phyloP scores from a whole-genome alignment of 2,113 vertebrate species.

The Columbina picui region DNA sequence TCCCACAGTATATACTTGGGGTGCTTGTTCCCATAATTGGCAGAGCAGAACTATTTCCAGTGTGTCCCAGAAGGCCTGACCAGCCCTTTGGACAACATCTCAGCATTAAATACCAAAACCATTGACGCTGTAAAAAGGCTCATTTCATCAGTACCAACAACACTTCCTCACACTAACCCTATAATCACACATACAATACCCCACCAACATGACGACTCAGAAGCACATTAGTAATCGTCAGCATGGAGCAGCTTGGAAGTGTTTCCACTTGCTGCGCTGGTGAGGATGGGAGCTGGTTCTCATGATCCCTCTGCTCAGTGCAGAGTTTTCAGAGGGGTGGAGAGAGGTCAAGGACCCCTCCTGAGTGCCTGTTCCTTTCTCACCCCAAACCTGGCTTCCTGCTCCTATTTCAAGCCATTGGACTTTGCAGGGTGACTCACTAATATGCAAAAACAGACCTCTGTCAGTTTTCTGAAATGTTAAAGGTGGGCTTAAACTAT shows the following conservation, averaged over 20 bases:
- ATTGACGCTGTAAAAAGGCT: background rate
- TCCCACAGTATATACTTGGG: background rate
- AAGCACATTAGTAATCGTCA: background rate
- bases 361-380: accelerated
- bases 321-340: background rate
- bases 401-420: background rate
- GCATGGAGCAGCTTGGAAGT: background rate
- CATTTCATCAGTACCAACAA: background rate
- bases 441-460: background rate
- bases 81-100: background rate
- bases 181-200: accelerated
- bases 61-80: background rate
- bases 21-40: background rate
- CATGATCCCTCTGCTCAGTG: background rate
- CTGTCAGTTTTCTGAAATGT: background rate
- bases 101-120: background rate
- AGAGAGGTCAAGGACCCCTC: background rate
- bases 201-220: accelerated
- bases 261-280: accelerated
- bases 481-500: background rate
- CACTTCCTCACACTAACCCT: background rate
- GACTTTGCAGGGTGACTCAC: background rate
- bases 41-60: background rate
- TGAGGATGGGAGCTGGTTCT: background rate
- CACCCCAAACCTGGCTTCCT: background rate